A percentile compares a stretch with the other conserved stretches of the same genome.
Evolutionary conservation across 2,797 vertebrate genomes (phyloP).

Genomic region (Megaceryle alcyon): DNA sequence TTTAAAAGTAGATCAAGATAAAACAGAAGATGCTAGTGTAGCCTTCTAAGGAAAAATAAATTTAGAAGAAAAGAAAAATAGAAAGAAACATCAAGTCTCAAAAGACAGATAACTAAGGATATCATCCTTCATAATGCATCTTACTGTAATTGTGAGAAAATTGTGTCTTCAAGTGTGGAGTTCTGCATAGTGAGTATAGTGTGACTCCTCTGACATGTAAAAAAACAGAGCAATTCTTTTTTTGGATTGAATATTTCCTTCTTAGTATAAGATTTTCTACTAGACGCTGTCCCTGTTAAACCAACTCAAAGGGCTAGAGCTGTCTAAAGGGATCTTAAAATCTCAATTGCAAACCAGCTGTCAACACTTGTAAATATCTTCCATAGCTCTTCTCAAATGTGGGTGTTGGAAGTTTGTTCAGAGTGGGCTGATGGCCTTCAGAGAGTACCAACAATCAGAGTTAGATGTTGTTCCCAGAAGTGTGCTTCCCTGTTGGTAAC

Average conservation of each 20-base stretch:
- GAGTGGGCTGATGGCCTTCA: neutral
- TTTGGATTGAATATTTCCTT: neutral
- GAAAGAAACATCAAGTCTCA: neutral
- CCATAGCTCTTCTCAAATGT: neutral
- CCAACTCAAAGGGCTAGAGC: neutral
- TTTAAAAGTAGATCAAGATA: neutral
- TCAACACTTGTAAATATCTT: neutral
- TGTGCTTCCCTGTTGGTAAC: neutral
- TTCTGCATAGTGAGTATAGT: neutral
- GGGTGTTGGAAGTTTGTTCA: neutral
- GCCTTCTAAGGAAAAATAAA: neutral
- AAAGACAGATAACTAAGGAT: neutral
- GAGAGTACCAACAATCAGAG: neutral
- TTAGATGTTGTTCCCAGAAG: neutral
- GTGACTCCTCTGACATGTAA: neutral
- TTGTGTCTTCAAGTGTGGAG: neutral
- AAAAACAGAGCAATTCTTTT: neutral
- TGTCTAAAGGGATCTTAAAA: neutral
- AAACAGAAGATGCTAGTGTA: neutral
- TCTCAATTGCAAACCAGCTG: accelerated
- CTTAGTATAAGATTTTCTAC: neutral
- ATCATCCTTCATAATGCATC: neutral
- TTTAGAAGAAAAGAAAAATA: neutral
- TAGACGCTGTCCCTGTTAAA: neutral
- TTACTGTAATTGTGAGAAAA: neutral